These are phyloP conservation scores for Micrasema longulum DNA, from an alignment of 1,140 invertebrate genomes.

Conservation along the genomic window DNA sequence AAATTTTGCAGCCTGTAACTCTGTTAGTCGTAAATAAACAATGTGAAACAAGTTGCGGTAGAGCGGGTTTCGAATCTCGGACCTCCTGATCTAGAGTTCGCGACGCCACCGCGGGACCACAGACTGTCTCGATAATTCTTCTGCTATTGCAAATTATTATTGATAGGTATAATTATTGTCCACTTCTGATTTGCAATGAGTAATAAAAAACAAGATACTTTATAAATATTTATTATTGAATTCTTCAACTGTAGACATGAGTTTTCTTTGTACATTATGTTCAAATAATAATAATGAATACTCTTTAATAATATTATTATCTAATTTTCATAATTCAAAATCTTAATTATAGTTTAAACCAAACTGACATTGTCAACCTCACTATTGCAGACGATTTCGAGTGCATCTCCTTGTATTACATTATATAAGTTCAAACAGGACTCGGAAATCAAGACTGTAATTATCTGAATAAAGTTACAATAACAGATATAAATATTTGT, in stretches of 20 bases:
- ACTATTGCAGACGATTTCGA: constrained; percentile 40
- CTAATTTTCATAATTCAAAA: constrained; percentile 43
- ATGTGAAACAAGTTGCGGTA: too few species aligned
- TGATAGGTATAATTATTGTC: too few species aligned
- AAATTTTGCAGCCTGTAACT: too few species aligned
- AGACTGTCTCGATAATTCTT: too few species aligned
- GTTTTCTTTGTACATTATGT: constrained; percentile 53
- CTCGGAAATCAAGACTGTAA: constrained; percentile 3
- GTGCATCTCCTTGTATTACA: constrained; percentile 41
- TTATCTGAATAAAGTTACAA: constrained; percentile 17
- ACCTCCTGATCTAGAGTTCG: too few species aligned
- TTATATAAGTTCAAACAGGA: constrained; percentile 1
- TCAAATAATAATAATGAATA: constrained; percentile 50
- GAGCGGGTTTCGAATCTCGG: too few species aligned
- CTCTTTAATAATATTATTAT: constrained; percentile 41
- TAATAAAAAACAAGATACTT: constrained; percentile 34
- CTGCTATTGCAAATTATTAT: too few species aligned
- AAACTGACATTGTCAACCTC: constrained; percentile 39
- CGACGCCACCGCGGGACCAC: too few species aligned
- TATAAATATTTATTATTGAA: constrained; percentile 51
- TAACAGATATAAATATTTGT: constrained; percentile 28
- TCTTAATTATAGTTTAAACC: constrained; percentile 49
- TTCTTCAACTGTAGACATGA: constrained; percentile 52
- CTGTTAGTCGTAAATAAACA: too few species aligned
- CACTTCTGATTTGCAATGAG: too few species aligned